A percentile compares a stretch with the other conserved stretches of the same genome.
These are phyloP conservation scores for Bryconaethiops microstoma DNA, from an alignment of 2,797 vertebrate species.

Conservation along the genomic window DNA sequence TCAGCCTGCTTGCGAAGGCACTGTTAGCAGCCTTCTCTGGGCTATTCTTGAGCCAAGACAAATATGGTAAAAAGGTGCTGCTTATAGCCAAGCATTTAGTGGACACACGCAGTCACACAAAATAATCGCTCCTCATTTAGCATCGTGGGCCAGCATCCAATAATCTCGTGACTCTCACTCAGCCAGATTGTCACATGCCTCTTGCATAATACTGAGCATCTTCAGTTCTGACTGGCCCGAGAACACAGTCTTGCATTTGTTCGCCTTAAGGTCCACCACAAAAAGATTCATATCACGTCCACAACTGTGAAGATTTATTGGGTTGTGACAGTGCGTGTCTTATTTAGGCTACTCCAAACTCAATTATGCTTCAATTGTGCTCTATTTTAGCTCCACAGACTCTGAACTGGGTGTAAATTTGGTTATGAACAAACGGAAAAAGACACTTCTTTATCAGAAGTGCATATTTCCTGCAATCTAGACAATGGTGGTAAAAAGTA, in stretches of 20 bases:
- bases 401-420: neutral
- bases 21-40: conserved; percentile 25
- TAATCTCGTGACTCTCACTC: conserved; percentile 18
- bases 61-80: conserved; percentile 37
- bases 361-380: neutral
- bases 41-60: conserved; percentile 46
- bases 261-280: conserved; percentile 2
- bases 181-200: conserved; percentile 38
- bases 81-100: conserved; percentile 23
- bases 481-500: neutral
- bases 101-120: conserved; percentile 8
- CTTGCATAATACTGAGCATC: conserved; percentile 43
- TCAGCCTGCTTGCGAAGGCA: neutral
- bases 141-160: conserved; percentile 31
- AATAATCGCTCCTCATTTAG: conserved; percentile 28
- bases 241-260: conserved; percentile 40
- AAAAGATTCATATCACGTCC: neutral
- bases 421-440: neutral
- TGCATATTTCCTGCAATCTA: neutral
- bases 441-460: neutral
- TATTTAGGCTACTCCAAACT: neutral
- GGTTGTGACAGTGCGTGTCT: neutral
- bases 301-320: neutral
- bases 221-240: conserved; percentile 19
- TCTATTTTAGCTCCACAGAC: neutral